Evolutionary conservation across 2,113 vertebrate species (phyloP).

Genomic region (Gopherus flavomarginatus): DNA sequence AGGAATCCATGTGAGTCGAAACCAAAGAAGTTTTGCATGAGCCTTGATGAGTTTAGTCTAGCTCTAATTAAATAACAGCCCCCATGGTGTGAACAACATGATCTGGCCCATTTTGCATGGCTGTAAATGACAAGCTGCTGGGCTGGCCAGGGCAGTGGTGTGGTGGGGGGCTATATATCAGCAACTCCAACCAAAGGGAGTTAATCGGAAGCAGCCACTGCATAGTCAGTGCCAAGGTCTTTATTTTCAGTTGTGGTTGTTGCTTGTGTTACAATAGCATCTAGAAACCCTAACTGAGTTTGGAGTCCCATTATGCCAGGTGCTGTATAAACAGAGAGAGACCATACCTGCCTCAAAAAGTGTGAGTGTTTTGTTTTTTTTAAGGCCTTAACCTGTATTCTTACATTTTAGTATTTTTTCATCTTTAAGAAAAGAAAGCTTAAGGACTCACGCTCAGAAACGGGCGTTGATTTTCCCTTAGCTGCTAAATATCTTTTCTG

Average conservation of each 20-base stretch:
- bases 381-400: neutral
- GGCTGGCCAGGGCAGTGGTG: no score
- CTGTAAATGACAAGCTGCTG: neutral
- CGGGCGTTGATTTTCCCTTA: conserved; percentile 16
- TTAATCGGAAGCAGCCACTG: neutral
- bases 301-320: neutral
- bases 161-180: neutral
- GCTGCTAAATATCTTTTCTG: conserved; percentile 47
- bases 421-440: conserved; percentile 23
- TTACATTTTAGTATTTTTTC: neutral
- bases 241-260: neutral
- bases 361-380: neutral
- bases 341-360: neutral
- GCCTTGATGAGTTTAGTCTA: neutral
- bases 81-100: neutral
- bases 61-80: neutral
- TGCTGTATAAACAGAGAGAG: neutral
- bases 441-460: conserved; percentile 2
- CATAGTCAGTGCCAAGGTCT: neutral
- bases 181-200: neutral
- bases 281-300: neutral
- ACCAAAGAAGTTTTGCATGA: neutral
- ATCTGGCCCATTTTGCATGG: neutral
- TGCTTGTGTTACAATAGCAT: neutral
- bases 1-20: neutral